A percentile compares a stretch with the other conserved stretches of the same genome.
Evolutionary conservation across 2,888 invertebrate species (phyloP).

Genomic region (Drosophila rubida): DNA sequence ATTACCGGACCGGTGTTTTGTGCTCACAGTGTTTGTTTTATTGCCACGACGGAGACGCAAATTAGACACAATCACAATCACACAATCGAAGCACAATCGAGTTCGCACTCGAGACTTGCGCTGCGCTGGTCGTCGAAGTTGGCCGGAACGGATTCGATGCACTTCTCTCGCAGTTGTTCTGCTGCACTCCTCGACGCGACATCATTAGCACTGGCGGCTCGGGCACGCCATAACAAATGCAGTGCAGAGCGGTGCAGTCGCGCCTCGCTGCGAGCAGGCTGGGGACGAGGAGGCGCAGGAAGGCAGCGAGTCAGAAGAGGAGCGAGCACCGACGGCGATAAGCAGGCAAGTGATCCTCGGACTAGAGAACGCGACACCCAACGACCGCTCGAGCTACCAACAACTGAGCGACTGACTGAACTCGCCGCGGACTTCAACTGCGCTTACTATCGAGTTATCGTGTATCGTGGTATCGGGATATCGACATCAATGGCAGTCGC

Average conservation of each 20-base stretch:
- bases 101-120: conserved; percentile 25
- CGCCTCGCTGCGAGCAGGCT: background rate
- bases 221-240: conserved; percentile 52
- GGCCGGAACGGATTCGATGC: conserved; percentile 65
- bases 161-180: conserved; percentile 23
- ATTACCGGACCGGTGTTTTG: conserved; percentile 31
- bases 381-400: conserved; percentile 39
- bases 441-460: conserved; percentile 15
- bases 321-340: conserved; percentile 45
- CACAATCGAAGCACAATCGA: conserved; percentile 16
- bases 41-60: conserved; percentile 46
- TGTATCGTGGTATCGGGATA: conserved; percentile 32
- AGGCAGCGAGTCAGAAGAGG: conserved; percentile 53
- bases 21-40: conserved; percentile 26
- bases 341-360: conserved; percentile 41
- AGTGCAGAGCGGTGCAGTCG: background rate
- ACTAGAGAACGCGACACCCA: conserved; percentile 23
- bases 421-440: conserved; percentile 6
- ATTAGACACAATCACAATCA: conserved; percentile 65
- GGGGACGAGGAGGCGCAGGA: background rate
- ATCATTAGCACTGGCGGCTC: conserved; percentile 71
- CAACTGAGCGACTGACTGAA: conserved; percentile 45
- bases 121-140: too few relatives aligned
- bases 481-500: conserved; percentile 3
- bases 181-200: conserved; percentile 63